Percentiles rank a stretch among this genome's conserved stretches.
phyloP scores from a whole-genome alignment of 2,113 vertebrate genomes.

The Rana temporaria region DNA sequence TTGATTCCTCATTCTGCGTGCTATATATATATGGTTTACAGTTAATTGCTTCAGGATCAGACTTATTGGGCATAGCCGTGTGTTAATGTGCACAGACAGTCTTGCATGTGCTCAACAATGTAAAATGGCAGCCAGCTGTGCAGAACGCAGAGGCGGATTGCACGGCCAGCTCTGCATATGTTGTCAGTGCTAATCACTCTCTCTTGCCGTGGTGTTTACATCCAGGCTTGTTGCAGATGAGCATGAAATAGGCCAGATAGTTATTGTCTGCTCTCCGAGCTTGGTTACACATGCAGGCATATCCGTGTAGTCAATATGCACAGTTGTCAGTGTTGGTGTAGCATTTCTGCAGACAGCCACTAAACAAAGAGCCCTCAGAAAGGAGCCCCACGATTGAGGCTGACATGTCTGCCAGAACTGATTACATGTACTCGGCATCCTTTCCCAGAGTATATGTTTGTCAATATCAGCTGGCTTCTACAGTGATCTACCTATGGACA shows the following conservation, averaged over 20 bases:
- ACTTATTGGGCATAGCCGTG: conserved; percentile 23
- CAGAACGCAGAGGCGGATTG: conserved; percentile 8
- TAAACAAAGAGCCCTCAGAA: conserved; percentile 23
- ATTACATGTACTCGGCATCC: conserved; percentile 64
- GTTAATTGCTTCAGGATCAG: neutral
- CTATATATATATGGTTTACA: neutral
- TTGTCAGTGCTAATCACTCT: conserved; percentile 43
- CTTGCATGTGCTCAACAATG: conserved; percentile 50
- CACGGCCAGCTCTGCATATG: conserved; percentile 33
- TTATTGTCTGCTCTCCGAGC: neutral
- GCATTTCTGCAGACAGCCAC: conserved; percentile 35
- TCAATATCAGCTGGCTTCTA: conserved; percentile 62
- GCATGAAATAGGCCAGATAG: conserved; percentile 44
- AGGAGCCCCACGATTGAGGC: neutral
- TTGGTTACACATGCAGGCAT: neutral
- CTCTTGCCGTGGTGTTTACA: conserved; percentile 24
- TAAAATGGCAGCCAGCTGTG: conserved; percentile 51
- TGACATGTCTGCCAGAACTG: conserved; percentile 59
- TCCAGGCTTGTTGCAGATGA: conserved; percentile 36
- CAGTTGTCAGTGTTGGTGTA: conserved; percentile 16
- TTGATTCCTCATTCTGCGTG: neutral
- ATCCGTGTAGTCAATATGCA: conserved; percentile 29
- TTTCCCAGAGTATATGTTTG: conserved; percentile 61
- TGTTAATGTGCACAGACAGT: conserved; percentile 42
- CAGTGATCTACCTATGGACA: conserved; percentile 36